Evolutionary conservation across 2,113 vertebrate species (phyloP).

Genomic region (Irena cyanogastra): DNA sequence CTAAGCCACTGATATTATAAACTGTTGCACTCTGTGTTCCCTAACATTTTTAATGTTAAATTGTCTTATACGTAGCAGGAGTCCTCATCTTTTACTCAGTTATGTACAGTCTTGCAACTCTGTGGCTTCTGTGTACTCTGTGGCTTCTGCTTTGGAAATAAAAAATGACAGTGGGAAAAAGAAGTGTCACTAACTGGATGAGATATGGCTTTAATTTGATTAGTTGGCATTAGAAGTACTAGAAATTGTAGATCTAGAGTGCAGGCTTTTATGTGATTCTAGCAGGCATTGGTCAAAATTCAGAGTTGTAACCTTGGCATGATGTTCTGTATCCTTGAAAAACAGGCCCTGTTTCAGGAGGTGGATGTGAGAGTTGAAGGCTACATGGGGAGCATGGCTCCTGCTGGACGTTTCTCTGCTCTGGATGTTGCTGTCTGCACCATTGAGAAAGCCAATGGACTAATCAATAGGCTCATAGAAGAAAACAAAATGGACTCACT

Average conservation of each 20-base stretch:
- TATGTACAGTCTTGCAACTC: background rate
- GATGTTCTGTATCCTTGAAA: background rate
- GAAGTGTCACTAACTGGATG: background rate
- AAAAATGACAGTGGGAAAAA: background rate
- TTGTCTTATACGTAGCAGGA: background rate
- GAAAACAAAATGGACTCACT: slow-evolving; percentile 84
- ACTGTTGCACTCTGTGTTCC: background rate
- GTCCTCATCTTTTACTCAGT: background rate
- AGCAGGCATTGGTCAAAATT: background rate
- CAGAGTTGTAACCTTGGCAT: background rate
- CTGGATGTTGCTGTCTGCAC: slow-evolving; percentile 95
- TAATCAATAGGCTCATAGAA: slow-evolving; percentile 92
- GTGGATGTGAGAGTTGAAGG: slow-evolving; percentile 87
- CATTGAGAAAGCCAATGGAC: slow-evolving; percentile 94
- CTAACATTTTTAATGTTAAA: background rate
- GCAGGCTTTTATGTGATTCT: background rate
- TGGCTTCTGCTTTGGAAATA: background rate
- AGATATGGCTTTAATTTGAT: background rate
- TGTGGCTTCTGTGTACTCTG: background rate
- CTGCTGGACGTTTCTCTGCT: slow-evolving; percentile 77
- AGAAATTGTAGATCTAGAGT: background rate
- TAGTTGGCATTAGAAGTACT: background rate
- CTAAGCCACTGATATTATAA: background rate
- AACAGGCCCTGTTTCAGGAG: slow-evolving; percentile 89
- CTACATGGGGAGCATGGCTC: slow-evolving; percentile 90